Evolutionary conservation across 2,113 vertebrate species (phyloP), one percentile per base, ranked within the genome.

Genomic region (Eudyptes chrysolophus): DNA sequence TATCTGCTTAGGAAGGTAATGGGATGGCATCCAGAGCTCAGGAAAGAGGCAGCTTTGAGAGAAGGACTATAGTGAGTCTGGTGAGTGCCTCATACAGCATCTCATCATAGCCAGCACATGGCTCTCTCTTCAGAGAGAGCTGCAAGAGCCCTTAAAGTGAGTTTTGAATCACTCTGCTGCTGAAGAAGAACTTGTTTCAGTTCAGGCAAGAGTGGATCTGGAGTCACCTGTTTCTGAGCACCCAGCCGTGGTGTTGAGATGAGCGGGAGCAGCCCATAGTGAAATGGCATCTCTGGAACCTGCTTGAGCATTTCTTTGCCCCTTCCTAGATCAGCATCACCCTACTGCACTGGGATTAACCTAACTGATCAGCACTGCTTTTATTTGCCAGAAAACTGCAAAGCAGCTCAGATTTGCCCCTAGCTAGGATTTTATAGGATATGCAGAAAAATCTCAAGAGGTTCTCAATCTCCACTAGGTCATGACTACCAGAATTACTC

Each of bases 351-450:
- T 36, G 34, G 18, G 57, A 77, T 85, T 79, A 79, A 60, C 12
- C 84, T 77, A 49, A 26, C 10, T 44, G 58, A 85, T 76, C 49
- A 75, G 36, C 68, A 69, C 30, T 71, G 55, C 20, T 77, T 74
- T 78, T 46, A 42, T 86, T 55, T 58, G 52, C 32, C 71, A 61
- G 46, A 36, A 94, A 90, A 71, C 32, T 46, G 55, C 17, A 58
- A 82, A 87, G 58, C 18, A 75, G 48, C 72, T 91, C 71, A 46
- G 69, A 48, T 79, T 90, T 96, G 48, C 71, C 48, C 81, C 84
- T 79, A 94, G 84, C 36, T 75, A 94, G 71, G 52, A 55, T 95
- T 94, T 92, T 84, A 92, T 38, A 86, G 91, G 78, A 57, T 88
- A 87, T 5, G 22, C 54, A 87, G 40, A 65, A 84, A 94, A 96